Evolutionary conservation across 2,888 invertebrate species (phyloP).

Genomic region (Gymnocheta viridis): DNA sequence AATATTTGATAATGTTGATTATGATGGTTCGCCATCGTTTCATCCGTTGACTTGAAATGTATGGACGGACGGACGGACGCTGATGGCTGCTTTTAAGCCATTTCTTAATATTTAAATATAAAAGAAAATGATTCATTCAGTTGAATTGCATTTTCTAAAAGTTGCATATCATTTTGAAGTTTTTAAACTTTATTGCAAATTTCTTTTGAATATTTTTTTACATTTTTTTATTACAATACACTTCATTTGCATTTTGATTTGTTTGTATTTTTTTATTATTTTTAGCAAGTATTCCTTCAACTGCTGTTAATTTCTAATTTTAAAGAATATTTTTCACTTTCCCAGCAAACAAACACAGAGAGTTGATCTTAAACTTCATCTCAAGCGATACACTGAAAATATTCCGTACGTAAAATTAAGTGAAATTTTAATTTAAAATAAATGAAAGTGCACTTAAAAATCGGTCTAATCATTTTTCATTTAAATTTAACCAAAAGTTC

Average conservation of each 20-base stretch:
- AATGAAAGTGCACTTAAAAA: too few species aligned
- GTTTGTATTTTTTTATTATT: not conserved
- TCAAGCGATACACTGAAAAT: too few species aligned
- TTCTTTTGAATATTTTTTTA: constrained; percentile 5
- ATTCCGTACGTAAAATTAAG: too few species aligned
- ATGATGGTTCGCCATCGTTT: not conserved
- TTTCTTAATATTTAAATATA: not conserved
- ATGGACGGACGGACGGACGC: too few species aligned
- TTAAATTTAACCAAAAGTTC: too few species aligned
- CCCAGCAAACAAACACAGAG: too few species aligned
- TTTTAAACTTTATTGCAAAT: not conserved
- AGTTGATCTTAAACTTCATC: too few species aligned
- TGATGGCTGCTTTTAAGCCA: constrained; percentile 6
- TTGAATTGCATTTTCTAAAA: not conserved
- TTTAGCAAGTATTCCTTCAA: not conserved
- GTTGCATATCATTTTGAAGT: not conserved
- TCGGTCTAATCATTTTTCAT: too few species aligned
- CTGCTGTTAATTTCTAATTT: not conserved
- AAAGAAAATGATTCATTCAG: not conserved
- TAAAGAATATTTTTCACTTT: not conserved
- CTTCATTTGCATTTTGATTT: not conserved
- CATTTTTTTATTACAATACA: not conserved
- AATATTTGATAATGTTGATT: not conserved
- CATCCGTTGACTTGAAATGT: not conserved
- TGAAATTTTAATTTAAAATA: too few species aligned